Conservation (phyloP, 2,113 vertebrate species). For the Vombatus ursinus region DNA sequence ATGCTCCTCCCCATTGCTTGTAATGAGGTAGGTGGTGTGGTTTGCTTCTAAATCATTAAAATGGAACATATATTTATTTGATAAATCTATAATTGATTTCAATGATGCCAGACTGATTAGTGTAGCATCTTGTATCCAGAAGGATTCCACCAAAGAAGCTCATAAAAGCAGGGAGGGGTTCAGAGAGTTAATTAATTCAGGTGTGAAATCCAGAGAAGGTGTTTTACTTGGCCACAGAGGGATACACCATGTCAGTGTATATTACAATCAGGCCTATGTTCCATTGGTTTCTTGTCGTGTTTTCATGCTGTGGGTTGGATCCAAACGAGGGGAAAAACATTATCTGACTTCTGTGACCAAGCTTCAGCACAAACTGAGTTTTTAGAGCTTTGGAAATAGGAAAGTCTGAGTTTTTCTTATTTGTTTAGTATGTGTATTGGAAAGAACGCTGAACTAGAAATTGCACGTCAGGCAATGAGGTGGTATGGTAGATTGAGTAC, state of each 20-base stretch:
- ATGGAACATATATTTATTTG: constrained; percentile 7
- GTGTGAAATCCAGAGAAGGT: neutral
- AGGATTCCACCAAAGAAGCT: neutral
- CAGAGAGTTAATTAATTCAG: neutral
- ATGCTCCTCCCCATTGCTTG: neutral
- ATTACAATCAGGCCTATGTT: neutral
- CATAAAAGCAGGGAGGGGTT: neutral
- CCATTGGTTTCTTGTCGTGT: neutral
- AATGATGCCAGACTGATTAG: neutral
- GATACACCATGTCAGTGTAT: neutral
- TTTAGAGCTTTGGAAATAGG: neutral
- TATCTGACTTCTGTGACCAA: neutral
- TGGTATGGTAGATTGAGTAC: neutral
- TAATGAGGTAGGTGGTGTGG: neutral
- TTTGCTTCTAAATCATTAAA: neutral
- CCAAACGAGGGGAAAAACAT: neutral
- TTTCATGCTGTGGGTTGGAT: neutral
- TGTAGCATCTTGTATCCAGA: neutral
- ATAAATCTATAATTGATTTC: neutral
- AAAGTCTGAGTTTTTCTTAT: neutral
- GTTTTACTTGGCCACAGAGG: neutral
- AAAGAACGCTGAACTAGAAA: neutral
- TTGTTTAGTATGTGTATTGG: neutral
- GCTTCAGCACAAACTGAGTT: neutral
- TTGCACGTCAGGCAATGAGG: neutral